Evolutionary conservation across 2,888 invertebrate species (phyloP), one percentile per base, ranked within the genome.

Genomic region (Steinernema carpocapsae): DNA sequence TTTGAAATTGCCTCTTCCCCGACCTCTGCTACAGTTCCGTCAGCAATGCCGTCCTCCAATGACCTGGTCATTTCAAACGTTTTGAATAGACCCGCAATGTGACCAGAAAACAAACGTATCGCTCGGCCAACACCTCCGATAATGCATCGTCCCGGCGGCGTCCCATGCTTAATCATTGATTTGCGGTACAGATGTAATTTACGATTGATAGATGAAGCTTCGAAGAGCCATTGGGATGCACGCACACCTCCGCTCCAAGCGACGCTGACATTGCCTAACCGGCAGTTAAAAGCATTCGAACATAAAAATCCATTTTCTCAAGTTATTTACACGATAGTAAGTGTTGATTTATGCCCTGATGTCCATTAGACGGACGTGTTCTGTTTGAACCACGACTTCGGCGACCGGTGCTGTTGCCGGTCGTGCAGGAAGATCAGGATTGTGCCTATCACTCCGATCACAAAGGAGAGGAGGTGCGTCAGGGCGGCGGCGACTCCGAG

Each of bases 341-440:
- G 64, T 64, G 29, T 6, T 64, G 64, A 64, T 64, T 64, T 32
- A 64, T 32, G 64, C 17, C 48, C 32, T 32, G 56, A 37, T 26
- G 26, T 64, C 29, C 64, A 32, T 72, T 32, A 72, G 43, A 72
- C 72, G 10, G 72, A 46, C 12, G 72, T 72, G 17, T 46, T 46
- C 26, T 26, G 46, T 48, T 72, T 72, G 46, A 17, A 48, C 72
- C 72, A 72, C 46, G 29, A 48, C n/a, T 72, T 72, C 19, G 46
- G 72, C 22, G 72, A 51, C 12, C 73, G 70, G 32, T 78, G 77
- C 43, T 77, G 70, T n/a, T 76, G 72, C 4, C 73, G 72, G 64
- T 78, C 79, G 70, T 80, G 76, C 14, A 79, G 64, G 64, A 79
- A 79, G 42, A 79, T 70, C 14, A 80, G 52, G 0, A 79, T 75